These are phyloP conservation scores for Cnemophilus loriae DNA, from an alignment of 2,113 vertebrate genomes.

Conservation along the genomic window DNA sequence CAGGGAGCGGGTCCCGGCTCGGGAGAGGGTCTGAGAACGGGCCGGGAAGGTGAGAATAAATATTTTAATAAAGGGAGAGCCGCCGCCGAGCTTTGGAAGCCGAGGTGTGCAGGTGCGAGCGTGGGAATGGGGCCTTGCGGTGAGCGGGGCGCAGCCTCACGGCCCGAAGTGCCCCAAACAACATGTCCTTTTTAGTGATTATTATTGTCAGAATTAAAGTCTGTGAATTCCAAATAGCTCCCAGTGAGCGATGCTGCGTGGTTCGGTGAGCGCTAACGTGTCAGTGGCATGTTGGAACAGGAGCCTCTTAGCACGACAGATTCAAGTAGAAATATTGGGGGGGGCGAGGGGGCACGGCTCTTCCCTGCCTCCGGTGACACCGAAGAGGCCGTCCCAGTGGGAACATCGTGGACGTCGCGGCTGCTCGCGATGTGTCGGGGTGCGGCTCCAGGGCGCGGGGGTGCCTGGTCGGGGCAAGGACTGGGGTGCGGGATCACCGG, in stretches of 20 bases:
- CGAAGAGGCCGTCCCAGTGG: background rate
- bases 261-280: background rate
- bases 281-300: background rate
- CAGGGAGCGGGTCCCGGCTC: background rate
- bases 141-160: background rate
- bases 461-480: background rate
- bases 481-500: too few species aligned
- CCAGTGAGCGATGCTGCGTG: background rate
- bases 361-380: background rate
- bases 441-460: background rate
- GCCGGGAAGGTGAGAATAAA: background rate
- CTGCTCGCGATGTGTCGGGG: background rate
- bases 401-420: background rate
- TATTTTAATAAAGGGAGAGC: background rate
- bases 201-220: background rate
- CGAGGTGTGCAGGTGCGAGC: background rate
- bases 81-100: background rate
- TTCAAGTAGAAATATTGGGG: background rate
- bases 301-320: too few species aligned
- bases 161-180: background rate
- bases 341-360: background rate
- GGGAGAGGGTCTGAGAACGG: background rate
- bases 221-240: background rate
- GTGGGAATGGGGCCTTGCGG: background rate
- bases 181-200: background rate